These are phyloP conservation scores for Meloidogyne chitwoodi DNA, from an alignment of 1,140 invertebrate species.

Conservation along the genomic window DNA sequence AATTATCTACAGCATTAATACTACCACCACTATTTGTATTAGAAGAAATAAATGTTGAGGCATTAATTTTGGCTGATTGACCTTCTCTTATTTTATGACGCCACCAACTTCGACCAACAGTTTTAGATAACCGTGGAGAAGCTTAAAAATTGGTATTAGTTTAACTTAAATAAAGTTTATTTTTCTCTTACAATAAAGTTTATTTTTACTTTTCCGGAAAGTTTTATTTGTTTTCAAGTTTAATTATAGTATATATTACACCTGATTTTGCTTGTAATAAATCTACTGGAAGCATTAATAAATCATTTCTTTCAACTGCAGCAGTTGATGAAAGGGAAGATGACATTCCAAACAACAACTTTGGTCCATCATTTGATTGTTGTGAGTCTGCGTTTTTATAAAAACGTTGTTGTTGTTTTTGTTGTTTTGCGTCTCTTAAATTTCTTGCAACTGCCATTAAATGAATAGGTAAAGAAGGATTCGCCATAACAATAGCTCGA, in stretches of 20 bases:
- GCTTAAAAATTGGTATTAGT: background rate
- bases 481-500: conserved; percentile 11
- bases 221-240: background rate
- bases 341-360: background rate
- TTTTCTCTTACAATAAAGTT: no score
- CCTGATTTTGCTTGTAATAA: background rate
- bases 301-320: background rate
- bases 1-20: background rate
- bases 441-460: conserved; percentile 7
- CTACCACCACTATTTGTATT: background rate
- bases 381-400: conserved; percentile 3
- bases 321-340: background rate
- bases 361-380: conserved; percentile 2
- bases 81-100: background rate
- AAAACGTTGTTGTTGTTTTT: background rate
- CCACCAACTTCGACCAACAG: conserved; percentile 9
- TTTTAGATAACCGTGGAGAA: conserved; percentile 4
- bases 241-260: background rate
- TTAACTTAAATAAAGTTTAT: no score
- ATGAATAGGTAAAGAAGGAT: conserved; percentile 3
- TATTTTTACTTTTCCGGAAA: background rate
- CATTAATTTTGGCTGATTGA: background rate
- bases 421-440: background rate
- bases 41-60: background rate
- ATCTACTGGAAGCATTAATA: background rate